Conservation (phyloP, 2,888 invertebrate species). For the Ischnus inquisitorius region DNA sequence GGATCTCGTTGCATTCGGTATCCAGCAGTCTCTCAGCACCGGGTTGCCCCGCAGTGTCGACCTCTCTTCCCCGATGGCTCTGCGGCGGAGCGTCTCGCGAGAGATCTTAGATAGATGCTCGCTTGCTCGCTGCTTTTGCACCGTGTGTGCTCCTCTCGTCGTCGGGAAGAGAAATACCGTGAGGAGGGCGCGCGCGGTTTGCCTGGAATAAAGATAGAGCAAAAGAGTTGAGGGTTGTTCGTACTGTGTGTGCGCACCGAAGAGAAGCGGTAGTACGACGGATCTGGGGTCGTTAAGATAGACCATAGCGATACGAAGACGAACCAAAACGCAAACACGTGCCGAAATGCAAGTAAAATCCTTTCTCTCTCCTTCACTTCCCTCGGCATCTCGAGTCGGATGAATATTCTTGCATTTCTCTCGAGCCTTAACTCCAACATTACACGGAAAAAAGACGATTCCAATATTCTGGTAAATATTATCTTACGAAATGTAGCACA, state of each 20-base stretch:
- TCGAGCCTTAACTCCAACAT: background rate
- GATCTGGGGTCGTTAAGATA: conserved; percentile 81
- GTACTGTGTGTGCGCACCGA: conserved; percentile 25
- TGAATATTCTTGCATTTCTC: background rate
- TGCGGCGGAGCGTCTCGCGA: conserved; percentile 46
- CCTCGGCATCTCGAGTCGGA: background rate
- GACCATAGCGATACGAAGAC: conserved; percentile 74
- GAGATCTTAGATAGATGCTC: conserved; percentile 63
- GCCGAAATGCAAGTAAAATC: conserved; percentile 52
- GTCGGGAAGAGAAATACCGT: conserved; percentile 35
- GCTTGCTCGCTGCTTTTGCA: background rate
- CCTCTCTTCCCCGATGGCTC: conserved; percentile 52
- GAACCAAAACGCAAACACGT: conserved; percentile 64
- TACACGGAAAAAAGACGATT: background rate
- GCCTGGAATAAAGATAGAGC: conserved; percentile 65
- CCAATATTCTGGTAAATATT: no score
- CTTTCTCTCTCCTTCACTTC: background rate
- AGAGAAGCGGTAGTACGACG: conserved; percentile 71
- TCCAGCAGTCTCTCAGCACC: conserved; percentile 47
- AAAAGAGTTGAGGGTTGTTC: conserved; percentile 74
- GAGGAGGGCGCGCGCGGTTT: conserved; percentile 31
- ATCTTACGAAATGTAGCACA: no score
- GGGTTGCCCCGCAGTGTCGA: conserved; percentile 54
- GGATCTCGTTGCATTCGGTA: conserved; percentile 47
- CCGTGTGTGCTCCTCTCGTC: conserved; percentile 13